Evolutionary conservation across 2,113 vertebrate genomes (phyloP).

Genomic region (Eulacestoma nigropectus): DNA sequence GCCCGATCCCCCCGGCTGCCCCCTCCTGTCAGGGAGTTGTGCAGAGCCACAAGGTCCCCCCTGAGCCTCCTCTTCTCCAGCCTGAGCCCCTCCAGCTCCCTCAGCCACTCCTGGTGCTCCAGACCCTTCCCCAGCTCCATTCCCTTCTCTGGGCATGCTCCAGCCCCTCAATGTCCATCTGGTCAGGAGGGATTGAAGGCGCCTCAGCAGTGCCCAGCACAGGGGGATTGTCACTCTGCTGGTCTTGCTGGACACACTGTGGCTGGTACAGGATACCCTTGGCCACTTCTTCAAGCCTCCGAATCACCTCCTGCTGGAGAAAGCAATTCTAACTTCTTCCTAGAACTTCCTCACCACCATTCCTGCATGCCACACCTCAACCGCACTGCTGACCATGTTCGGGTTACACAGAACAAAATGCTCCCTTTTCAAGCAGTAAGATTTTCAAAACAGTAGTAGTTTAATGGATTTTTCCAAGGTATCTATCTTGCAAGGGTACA

Average conservation of each 20-base stretch:
- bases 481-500: background rate
- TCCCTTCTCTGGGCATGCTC: rapidly evolving
- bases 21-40: background rate
- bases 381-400: background rate
- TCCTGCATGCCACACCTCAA: background rate
- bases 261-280: background rate
- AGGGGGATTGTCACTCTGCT: background rate
- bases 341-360: background rate
- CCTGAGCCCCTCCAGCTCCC: background rate
- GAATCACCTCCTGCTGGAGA: background rate
- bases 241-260: background rate
- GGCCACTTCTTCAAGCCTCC: background rate
- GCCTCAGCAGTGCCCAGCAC: background rate
- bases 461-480: background rate
- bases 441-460: background rate
- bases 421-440: background rate
- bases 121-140: rapidly evolving
- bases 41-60: background rate
- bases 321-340: background rate
- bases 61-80: background rate
- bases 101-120: rapidly evolving
- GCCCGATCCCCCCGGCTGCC: rapidly evolving
- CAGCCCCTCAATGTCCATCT: background rate
- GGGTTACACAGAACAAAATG: background rate
- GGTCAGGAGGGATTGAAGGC: background rate